phyloP scores from a whole-genome alignment of 2,797 vertebrate genomes.

The Sebastes dallii region DNA sequence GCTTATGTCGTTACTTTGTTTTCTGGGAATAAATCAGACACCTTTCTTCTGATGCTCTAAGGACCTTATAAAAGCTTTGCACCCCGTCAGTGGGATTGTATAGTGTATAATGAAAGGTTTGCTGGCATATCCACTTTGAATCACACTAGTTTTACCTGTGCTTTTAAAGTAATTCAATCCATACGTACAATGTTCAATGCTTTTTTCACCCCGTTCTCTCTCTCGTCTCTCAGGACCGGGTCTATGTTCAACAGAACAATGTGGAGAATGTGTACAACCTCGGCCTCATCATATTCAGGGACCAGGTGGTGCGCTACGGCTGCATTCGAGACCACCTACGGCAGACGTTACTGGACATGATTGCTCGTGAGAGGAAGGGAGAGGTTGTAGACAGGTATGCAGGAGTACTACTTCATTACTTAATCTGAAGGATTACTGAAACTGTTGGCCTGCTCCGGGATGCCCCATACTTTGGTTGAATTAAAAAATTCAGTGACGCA shows the following conservation, averaged over 20 bases:
- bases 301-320: slow-evolving; percentile 96
- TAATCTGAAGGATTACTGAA: neutral
- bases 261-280: slow-evolving; percentile 99
- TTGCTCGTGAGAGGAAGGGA: slow-evolving; percentile 95
- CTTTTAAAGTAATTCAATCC: neutral
- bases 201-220: neutral
- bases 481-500: neutral
- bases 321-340: slow-evolving; percentile 95
- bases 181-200: neutral
- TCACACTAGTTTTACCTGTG: neutral
- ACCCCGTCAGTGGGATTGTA: neutral
- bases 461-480: neutral
- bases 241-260: slow-evolving; percentile 97
- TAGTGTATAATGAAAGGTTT: neutral
- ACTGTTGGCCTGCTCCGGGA: too few species aligned
- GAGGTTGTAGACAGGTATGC: slow-evolving; percentile 95
- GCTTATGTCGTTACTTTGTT: neutral
- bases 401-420: neutral
- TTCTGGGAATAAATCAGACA: neutral
- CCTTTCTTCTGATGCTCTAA: neutral
- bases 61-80: neutral
- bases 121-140: neutral
- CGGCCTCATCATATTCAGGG: slow-evolving; percentile 97
- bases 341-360: slow-evolving; percentile 96
- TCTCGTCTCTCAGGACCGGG: slow-evolving; percentile 86